Conservation (phyloP, 2,113 vertebrate species). For the Pleuronectes platessa region DNA sequence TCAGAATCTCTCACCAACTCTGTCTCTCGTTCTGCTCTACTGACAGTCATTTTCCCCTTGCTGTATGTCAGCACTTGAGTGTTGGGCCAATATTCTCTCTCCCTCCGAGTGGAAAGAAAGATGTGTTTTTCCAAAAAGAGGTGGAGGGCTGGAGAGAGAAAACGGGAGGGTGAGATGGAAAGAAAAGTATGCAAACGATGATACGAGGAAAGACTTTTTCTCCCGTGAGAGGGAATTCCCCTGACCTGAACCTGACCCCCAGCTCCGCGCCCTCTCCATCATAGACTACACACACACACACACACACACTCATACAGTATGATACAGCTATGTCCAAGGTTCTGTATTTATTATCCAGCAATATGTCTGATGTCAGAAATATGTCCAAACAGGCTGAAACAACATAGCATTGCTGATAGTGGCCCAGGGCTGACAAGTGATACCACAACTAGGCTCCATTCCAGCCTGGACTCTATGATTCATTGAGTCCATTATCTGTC, state of each 20-base stretch:
- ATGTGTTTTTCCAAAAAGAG: conserved; percentile 33
- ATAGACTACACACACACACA: conserved; percentile 3
- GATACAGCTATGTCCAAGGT: not conserved
- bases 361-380: conserved; percentile 47
- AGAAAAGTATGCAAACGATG: conserved; percentile 55
- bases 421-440: conserved; percentile 24
- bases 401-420: conserved; percentile 52
- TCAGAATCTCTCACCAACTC: conserved; percentile 24
- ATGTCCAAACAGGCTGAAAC: conserved; percentile 57
- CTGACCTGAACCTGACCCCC: conserved; percentile 55
- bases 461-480: conserved; percentile 26
- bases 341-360: conserved; percentile 17
- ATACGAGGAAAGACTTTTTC: conserved; percentile 52
- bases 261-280: not conserved
- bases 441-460: conserved; percentile 20
- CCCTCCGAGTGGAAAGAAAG: conserved; percentile 42
- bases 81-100: conserved; percentile 51
- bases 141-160: not conserved
- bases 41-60: not conserved
- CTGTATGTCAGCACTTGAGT: conserved; percentile 17
- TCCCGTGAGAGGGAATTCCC: conserved; percentile 64
- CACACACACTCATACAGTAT: conserved; percentile 2
- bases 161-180: conserved; percentile 14
- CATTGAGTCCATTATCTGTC: conserved; percentile 15
- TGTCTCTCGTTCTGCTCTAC: conserved; percentile 6